These are phyloP conservation scores for Phasia obesa DNA, from an alignment of 2,888 invertebrate species.

Conservation along the genomic window DNA sequence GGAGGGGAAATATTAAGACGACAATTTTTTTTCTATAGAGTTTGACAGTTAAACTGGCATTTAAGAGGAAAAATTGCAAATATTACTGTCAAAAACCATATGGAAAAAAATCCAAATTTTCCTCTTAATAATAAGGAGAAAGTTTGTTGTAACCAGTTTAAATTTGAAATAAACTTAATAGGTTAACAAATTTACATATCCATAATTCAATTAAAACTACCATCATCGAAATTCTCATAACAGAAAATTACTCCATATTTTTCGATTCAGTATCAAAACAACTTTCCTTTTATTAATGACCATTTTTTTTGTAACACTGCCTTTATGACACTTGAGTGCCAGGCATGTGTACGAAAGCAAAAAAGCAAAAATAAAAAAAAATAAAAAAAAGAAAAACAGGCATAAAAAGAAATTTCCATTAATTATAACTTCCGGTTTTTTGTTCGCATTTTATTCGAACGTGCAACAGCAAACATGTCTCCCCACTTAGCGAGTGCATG, in stretches of 20 bases:
- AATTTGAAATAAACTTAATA: not conserved
- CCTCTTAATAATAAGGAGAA: no score
- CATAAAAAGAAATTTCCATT: conserved; percentile 50
- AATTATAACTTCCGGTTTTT: conserved; percentile 68
- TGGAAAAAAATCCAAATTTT: no score
- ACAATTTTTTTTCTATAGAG: no score
- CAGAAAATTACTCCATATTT: conserved; percentile 2
- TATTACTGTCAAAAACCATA: no score
- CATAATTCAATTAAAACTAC: conserved; percentile 2
- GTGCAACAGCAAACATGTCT: conserved; percentile 49
- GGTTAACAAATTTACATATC: not conserved
- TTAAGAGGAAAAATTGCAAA: no score
- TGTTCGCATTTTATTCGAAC: conserved; percentile 26
- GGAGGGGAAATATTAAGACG: no score
- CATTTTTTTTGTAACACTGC: not conserved
- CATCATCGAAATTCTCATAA: not conserved
- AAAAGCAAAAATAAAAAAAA: not conserved
- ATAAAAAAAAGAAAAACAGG: not conserved
- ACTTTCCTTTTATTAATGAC: conserved; percentile 30
- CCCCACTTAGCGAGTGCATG: conserved; percentile 14
- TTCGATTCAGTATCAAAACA: not conserved
- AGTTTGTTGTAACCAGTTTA: not conserved
- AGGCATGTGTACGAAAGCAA: conserved; percentile 7
- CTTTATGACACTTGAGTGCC: conserved; percentile 39
- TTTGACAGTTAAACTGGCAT: no score